Evolutionary conservation across 1,140 invertebrate species (phyloP), one percentile per base, ranked within the genome.

Genomic region (Cydia pomonella): DNA sequence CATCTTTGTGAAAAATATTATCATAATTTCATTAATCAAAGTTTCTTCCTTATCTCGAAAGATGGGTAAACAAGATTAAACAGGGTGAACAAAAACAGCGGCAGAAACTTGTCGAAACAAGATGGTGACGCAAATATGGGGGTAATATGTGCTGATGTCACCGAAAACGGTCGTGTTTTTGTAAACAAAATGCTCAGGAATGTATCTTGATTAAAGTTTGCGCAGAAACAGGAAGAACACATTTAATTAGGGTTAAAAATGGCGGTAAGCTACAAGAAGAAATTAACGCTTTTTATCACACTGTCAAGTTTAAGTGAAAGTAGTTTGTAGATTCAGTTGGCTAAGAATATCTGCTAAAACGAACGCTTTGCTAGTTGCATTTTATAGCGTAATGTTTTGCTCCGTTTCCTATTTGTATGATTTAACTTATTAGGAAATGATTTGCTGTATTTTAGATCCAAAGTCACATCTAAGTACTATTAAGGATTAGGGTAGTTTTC

Each of bases 11-110:
- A 27, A 64, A 29, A 64, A 64, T 33, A 64, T 64, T 64, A 64
- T 64, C 63, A 33, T 64, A 27, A 64, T 64, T 64, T 33, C 63
- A 64, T 64, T 64, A 64, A 64, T 64, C 63, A 64, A 64, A 64
- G 63, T 64, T 64, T 64, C 63, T 33, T 64, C 23, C 9, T 63
- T 27, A 27, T 63, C 63, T 27, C 9, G 3, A 12, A 64, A 33
- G 5, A 64, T 16, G n/a, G 12, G 63, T 64, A 64, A 64, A 64
- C 63, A 64, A 64, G 25, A 64, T 64, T 29, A 64, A 64, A 64
- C 25, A 16, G 63, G 13, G 4, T 64, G 13, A 59, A 64, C 33
- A 64, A 33, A 64, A 64, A 64, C 21, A 33, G 13, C 16, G 63
- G 23, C n/a, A 25, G 27, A n/a, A 64, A 64, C 25, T 64, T 33